Conservation (phyloP, 1,140 invertebrate genomes). For the Tigriopus japonicus region DNA sequence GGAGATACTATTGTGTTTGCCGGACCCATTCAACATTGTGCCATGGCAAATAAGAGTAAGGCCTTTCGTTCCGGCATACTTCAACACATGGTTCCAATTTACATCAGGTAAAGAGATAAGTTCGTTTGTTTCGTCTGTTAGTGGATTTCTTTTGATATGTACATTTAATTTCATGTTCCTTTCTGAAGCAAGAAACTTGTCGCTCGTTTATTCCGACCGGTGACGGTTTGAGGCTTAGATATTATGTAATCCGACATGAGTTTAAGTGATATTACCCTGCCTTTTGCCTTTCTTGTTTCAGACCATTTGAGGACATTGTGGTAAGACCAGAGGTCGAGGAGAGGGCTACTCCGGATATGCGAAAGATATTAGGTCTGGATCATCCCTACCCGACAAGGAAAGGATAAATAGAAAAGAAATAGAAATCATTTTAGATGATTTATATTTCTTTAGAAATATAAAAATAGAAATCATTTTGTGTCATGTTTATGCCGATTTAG, state of each 20-base stretch:
- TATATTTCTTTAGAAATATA: too few species aligned
- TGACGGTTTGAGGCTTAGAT: too few species aligned
- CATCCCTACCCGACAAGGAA: neutral
- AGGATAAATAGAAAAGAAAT: neutral
- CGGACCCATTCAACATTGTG: conserved; percentile 5
- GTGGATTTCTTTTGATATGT: too few species aligned
- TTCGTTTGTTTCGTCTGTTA: neutral
- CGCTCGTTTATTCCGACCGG: too few species aligned
- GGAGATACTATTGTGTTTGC: neutral
- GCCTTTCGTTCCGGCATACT: neutral
- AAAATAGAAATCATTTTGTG: too few species aligned
- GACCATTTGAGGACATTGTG: neutral
- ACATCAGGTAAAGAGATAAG: neutral
- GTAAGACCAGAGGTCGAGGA: neutral
- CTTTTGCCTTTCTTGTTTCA: too few species aligned
- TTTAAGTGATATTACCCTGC: too few species aligned
- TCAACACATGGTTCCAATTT: conserved; percentile 6
- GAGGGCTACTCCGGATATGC: neutral
- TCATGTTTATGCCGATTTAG: too few species aligned
- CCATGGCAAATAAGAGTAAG: neutral
- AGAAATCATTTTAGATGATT: too few species aligned
- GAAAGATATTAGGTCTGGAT: neutral
- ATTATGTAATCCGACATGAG: too few species aligned
- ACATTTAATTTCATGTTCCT: too few species aligned
- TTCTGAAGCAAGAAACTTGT: too few species aligned